phyloP scores from a whole-genome alignment of 1,140 invertebrate genomes.

The Achatina immaculata region DNA sequence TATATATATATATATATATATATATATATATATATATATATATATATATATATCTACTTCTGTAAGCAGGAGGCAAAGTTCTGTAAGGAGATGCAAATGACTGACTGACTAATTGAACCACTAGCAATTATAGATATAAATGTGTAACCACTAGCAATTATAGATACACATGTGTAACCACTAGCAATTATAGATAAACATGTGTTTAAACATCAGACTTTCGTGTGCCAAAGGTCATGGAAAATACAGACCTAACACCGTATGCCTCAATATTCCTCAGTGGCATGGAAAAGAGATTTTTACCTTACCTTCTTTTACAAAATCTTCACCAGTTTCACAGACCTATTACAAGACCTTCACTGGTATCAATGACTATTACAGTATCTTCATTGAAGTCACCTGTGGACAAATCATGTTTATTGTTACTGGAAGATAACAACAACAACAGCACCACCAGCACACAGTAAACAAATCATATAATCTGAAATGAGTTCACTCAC shows the following conservation, averaged over 20 bases:
- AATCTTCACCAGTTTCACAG: neutral
- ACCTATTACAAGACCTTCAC: neutral
- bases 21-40: neutral
- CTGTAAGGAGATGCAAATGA: too few species aligned
- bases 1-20: neutral
- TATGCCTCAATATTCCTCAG: too few species aligned
- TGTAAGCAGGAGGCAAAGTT: too few species aligned
- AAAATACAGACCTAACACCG: too few species aligned
- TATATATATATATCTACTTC: slow-evolving; percentile 5
- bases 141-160: neutral
- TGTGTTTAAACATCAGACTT: neutral
- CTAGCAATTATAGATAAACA: neutral
- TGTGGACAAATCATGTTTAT: neutral
- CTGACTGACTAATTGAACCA: too few species aligned
- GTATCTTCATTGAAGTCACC: neutral
- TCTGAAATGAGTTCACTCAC: too few species aligned
- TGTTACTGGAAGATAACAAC: too few species aligned
- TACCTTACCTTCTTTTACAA: neutral
- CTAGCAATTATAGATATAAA: too few species aligned
- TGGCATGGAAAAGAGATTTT: neutral
- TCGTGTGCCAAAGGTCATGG: too few species aligned
- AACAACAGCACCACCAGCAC: too few species aligned
- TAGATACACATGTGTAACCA: neutral
- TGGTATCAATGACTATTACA: neutral
- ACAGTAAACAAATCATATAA: too few species aligned